Base-by-base conservation (phyloP, 1,140 invertebrate species). In the Homarus americanus region DNA sequence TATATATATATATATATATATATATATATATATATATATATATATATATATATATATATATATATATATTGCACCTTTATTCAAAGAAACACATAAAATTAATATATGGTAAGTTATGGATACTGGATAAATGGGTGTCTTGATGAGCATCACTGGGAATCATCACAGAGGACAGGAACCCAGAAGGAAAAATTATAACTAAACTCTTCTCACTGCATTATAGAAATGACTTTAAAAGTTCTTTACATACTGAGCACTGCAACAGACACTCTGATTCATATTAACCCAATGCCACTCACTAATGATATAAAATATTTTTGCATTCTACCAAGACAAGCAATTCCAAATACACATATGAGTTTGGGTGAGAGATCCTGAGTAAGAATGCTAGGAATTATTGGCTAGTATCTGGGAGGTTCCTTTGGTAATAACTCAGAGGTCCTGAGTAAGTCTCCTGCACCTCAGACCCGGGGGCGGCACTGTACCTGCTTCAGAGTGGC, bases 401-500 rank as follows among this genome's bases (percentile, higher is more conserved):
- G 76, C 36, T 7, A 49, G 76, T 41, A 49, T 28, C 76, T 49
- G 40, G 32, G 40, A 49, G 76, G 44, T 49, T n/a, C 76, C 38
- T 79, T 41, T 32, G 76, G 32, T 28, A 79, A 79, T n/a, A 28
- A 79, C 40, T 49, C 32, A 24, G 76, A 28, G 76, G 28, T 49
- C 76, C 36, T 44, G 40, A n/a, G 40, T 12, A 41, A 49, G 76
- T 38, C 76, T 40, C 76, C 28, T 40, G 40, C 76, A 79, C 76
- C 76, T 44, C 75, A 40, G 86, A 75, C 86, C 86, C 76, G 58
- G 86, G 86, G 69, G 58, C 66, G 66, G 89, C 75, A 86, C 82
- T 78, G 82, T 91, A 91, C 89, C 89, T 91, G 89, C 89, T 91
- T 91, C 72, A 91, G 89, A 72, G 89, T 91, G 58, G 89, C 89